Evolutionary conservation across 2,888 invertebrate species (phyloP).

Genomic region (Hecatera dysodea): DNA sequence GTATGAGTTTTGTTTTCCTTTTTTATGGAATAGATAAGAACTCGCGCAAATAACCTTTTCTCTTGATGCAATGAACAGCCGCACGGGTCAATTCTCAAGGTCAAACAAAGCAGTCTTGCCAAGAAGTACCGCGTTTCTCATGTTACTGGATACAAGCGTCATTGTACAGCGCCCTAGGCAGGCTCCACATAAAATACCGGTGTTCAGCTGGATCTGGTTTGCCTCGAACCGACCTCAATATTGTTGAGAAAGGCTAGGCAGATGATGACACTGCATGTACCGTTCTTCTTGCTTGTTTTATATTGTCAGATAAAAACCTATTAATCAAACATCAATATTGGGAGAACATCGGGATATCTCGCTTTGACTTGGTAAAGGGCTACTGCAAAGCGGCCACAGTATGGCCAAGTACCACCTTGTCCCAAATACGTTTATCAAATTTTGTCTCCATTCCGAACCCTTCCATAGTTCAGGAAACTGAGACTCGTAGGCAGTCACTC

Average conservation of each 20-base stretch:
- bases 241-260: not conserved
- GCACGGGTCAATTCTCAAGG: not conserved
- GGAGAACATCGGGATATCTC: too few relatives aligned
- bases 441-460: constrained; percentile 92
- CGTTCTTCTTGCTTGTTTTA: too few relatives aligned
- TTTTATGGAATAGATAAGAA: not conserved
- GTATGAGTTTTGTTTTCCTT: not conserved
- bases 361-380: constrained; percentile 67
- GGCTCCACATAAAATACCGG: not conserved
- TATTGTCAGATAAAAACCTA: too few relatives aligned
- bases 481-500: constrained; percentile 85
- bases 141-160: too few relatives aligned
- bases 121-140: not conserved
- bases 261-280: too few relatives aligned
- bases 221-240: not conserved
- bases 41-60: not conserved
- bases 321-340: not conserved
- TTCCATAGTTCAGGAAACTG: constrained; percentile 87
- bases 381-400: constrained; percentile 76
- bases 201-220: not conserved
- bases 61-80: not conserved
- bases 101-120: not conserved
- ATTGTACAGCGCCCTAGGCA: too few relatives aligned
- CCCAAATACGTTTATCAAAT: constrained; percentile 94
- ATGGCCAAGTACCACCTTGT: constrained; percentile 80